Evolutionary conservation across 2,888 invertebrate genomes (phyloP), one percentile per base, ranked within the genome.

Genomic region (Epinotia ramella): DNA sequence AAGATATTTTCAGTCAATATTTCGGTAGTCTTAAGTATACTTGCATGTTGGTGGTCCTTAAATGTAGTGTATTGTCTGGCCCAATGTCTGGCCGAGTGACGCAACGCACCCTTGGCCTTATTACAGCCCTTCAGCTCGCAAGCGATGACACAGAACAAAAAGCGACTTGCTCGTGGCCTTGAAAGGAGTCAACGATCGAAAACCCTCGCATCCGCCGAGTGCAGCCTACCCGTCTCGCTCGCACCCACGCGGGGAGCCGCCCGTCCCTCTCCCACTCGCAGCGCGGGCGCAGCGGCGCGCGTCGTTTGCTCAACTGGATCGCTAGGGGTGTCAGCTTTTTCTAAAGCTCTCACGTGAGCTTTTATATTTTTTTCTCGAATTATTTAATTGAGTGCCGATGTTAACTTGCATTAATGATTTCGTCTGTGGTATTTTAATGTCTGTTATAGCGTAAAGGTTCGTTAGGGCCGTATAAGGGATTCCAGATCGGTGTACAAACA

Each of bases 111-210:
- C 77, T 77, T 78, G 72, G 76, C 71, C 76, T 71, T 70, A 64
- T 70, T 77, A 77, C 68, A 89, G 91, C 92, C 92, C 81, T 88
- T 86, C 88, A 87, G 88, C 86, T 84, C 84, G 46, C 71, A 72
- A 86, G 87, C 88, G 88, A 87, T 87, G 89, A 86, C 89, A 90
- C 86, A 85, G 84, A 85, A 91, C 86, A 91, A 91, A 92, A 92
- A 91, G 87, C 87, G 81, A 87, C 91, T 88, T 84, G 88, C 79
- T 82, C 84, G 83, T 92, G 93, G 92, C 94, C 94, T 94, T 94
- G 94, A 89, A 85, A 86, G 87, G 84, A 93, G 94, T 94, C 94
- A 94, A 92, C 90, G 94, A 88, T 92, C 94, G 93, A 89, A 85
- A 89, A 89, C 93, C 92, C 92, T 93, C 88, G 91, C 92, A 92